These are phyloP conservation scores for Teinopalpus imperialis DNA, from an alignment of 2,888 invertebrate species.

Conservation along the genomic window DNA sequence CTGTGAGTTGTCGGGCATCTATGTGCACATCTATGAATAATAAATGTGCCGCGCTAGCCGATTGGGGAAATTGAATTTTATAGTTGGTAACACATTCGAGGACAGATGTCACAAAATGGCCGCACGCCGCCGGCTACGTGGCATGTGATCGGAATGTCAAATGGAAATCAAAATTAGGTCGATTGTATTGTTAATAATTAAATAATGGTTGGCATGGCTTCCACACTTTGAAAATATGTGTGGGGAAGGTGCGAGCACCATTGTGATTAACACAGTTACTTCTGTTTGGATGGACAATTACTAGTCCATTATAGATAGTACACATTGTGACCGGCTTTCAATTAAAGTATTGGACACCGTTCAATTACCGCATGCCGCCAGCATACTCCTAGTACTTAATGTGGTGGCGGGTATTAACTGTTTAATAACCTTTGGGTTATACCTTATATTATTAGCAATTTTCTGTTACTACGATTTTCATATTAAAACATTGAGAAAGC, in stretches of 20 bases:
- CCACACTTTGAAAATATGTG: conserved; percentile 32
- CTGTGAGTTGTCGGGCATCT: conserved; percentile 77
- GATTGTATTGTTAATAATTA: conserved; percentile 81
- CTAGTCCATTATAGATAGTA: conserved; percentile 75
- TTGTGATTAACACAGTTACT: conserved; percentile 79
- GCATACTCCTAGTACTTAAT: background rate
- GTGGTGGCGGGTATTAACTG: background rate
- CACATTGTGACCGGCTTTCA: conserved; percentile 61
- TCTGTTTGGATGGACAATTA: conserved; percentile 78
- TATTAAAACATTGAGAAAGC: too few species aligned
- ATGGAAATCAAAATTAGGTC: conserved; percentile 82
- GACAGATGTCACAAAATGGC: conserved; percentile 81
- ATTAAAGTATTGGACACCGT: conserved; percentile 65
- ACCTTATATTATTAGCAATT: too few species aligned
- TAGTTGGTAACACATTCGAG: conserved; percentile 78
- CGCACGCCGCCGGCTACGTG: conserved; percentile 65
- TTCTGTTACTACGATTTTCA: too few species aligned
- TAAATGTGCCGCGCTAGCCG: conserved; percentile 78
- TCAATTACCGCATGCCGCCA: conserved; percentile 10
- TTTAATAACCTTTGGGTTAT: background rate
- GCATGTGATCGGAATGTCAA: conserved; percentile 77
- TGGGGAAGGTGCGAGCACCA: conserved; percentile 65
- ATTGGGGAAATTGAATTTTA: conserved; percentile 83
- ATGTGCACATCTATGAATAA: conserved; percentile 79
- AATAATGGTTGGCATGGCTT: conserved; percentile 60